Evolutionary conservation across 2,797 vertebrate species (phyloP), one percentile per base, ranked within the genome.

Genomic region (Poecilia picta): DNA sequence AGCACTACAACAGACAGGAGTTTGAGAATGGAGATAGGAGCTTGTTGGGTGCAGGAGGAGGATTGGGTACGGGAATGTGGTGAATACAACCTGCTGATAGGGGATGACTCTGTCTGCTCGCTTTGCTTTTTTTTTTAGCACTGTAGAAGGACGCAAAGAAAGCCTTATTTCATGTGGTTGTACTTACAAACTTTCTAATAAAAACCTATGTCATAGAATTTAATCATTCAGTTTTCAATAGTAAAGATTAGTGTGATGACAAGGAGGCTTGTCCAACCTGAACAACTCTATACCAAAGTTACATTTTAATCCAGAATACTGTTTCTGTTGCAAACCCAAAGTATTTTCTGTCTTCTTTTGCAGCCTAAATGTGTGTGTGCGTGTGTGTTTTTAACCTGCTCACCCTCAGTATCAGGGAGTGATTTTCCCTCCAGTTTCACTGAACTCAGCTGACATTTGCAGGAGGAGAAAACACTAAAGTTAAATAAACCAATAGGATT

Each of bases 391-490:
- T 84, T 81, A 43, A 72, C 74, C n/a, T 18, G 43, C 82, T 83
- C 79, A 3, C 53, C 81, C 78, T 90, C 70, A 79, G 81, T 82
- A 84, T 86, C 39, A 8, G 64, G 85, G 75, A 81, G 72, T 76
- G 55, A 70, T 89, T 88, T 88, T 81, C 79, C 87, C 84, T 85
- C 72, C 81, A 87, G 86, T 83, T 85, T 81, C 78, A 81, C 81
- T 90, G 89, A 87, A 88, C 87, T 84, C 75, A 23, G 64, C 79
- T 85, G 86, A 89, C 77, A 83, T 92, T 90, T 89, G 83, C 76
- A 89, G 76, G 82, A 76, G 85, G 87, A 85, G 86, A 75, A 89
- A 85, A 85, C 71, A 89, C 77, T 71, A 79, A 80, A 84, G 78
- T 84, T 68, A 89, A 90, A 91, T 82, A 89, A 88, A 74, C 82